Conservation (phyloP, 1,140 invertebrate genomes). For the Dendroctonus ponderosae region DNA sequence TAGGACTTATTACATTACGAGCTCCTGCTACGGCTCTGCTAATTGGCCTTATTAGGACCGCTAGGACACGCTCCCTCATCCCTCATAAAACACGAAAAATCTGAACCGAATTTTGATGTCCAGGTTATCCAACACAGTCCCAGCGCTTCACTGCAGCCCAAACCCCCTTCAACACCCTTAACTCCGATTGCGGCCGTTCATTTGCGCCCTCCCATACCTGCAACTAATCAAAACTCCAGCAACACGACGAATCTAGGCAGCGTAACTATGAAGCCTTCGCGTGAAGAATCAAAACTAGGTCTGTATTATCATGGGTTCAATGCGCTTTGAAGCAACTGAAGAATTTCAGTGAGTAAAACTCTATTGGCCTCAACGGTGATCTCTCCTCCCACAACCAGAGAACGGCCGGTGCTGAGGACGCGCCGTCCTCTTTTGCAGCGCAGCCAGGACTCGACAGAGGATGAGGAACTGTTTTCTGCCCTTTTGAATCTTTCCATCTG, state of each 20-base stretch:
- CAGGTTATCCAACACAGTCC: conserved; percentile 29
- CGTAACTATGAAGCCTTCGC: not conserved
- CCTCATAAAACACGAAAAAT: too few relatives aligned
- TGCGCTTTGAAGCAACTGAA: not conserved
- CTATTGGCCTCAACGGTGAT: not conserved
- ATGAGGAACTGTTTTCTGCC: conserved; percentile 47
- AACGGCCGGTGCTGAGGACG: conserved; percentile 11
- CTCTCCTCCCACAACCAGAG: conserved; percentile 1
- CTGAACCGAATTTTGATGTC: conserved; percentile 1
- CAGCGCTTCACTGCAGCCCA: conserved; percentile 12
- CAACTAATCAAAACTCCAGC: not conserved
- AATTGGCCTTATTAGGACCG: too few relatives aligned
- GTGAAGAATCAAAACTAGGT: not conserved
- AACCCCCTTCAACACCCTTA: not conserved
- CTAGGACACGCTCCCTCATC: too few relatives aligned
- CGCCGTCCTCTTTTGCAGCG: conserved; percentile 19
- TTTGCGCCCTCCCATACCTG: not conserved
- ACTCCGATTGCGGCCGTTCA: not conserved
- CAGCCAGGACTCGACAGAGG: conserved; percentile 43
- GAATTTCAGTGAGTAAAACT: conserved; percentile 6
- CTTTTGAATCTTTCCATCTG: conserved; percentile 47
- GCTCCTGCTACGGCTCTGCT: too few relatives aligned
- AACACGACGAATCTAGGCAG: not conserved
- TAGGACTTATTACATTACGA: too few relatives aligned
- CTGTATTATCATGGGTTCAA: not conserved